phyloP scores from a whole-genome alignment of 1,140 invertebrate species.

The Drosophila ficusphila region DNA sequence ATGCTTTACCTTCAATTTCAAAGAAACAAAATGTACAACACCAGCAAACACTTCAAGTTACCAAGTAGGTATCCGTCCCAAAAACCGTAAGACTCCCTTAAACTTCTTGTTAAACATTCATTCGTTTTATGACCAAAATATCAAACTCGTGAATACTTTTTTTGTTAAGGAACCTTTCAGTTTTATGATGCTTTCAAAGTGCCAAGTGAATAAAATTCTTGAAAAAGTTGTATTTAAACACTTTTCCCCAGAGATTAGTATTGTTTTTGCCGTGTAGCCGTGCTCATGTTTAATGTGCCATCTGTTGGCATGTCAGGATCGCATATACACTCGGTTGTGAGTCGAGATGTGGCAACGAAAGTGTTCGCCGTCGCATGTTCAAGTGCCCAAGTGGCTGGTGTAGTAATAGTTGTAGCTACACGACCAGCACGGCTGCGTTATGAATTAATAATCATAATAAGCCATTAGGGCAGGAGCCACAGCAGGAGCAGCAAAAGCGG shows the following conservation, averaged over 20 bases:
- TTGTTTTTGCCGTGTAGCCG: conserved; percentile 15
- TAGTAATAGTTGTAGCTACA: conserved; percentile 41
- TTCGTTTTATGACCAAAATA: no score
- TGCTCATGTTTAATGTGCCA: conserved; percentile 45
- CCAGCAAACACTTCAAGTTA: no score
- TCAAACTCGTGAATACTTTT: no score
- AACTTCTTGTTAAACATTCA: no score
- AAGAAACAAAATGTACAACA: no score
- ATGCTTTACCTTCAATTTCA: no score
- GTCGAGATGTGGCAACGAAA: conserved; percentile 11
- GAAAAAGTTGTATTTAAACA: neutral
- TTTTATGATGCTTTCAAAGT: no score
- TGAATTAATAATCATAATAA: conserved; percentile 79
- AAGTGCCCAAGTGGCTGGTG: conserved; percentile 44
- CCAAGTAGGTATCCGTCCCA: no score
- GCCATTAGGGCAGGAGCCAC: conserved; percentile 44
- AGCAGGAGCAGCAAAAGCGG: conserved; percentile 11
- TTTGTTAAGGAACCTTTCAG: no score
- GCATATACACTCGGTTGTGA: conserved; percentile 31
- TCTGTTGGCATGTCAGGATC: conserved; percentile 47
- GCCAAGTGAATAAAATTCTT: no score
- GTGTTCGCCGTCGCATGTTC: conserved; percentile 31
- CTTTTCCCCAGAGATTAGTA: neutral
- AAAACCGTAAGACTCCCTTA: no score
- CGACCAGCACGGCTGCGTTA: conserved; percentile 37